A percentile compares a stretch with the other conserved stretches of the same genome.
Conservation (phyloP, 1,140 invertebrate species). For the Panagrolaimus sp. region DNA sequence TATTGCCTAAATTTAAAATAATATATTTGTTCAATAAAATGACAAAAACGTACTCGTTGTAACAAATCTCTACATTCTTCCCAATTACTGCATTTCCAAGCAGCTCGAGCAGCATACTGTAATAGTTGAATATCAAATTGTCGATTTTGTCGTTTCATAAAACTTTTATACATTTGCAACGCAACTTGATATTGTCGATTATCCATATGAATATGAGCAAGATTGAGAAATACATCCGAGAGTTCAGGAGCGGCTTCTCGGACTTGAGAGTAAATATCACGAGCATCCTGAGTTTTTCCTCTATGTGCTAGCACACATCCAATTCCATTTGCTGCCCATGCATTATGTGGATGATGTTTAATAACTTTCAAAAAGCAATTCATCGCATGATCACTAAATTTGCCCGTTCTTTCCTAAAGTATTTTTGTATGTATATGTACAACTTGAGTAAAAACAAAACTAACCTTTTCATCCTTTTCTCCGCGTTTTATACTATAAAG, state of each 20-base stretch:
- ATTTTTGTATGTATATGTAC: neutral
- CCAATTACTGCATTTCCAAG: neutral
- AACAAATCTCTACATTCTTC: neutral
- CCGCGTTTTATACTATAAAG: neutral
- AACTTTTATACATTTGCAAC: neutral
- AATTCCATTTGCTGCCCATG: slow-evolving; percentile 4
- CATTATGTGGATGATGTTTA: neutral
- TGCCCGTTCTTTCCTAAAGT: neutral
- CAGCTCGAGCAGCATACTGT: neutral
- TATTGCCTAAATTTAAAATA: too few relatives aligned
- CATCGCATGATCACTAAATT: slow-evolving; percentile 1
- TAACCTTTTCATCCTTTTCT: slow-evolving; percentile 4
- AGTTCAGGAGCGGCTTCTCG: neutral
- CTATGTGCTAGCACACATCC: neutral
- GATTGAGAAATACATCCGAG: neutral
- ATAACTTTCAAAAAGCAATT: slow-evolving; percentile 8
- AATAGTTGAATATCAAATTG: neutral
- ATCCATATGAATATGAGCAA: slow-evolving; percentile 2
- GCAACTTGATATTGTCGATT: neutral
- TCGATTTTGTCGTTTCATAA: neutral
- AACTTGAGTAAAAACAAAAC: neutral
- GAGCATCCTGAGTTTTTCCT: neutral
- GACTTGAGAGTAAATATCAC: slow-evolving; percentile 7
- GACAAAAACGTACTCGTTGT: neutral
- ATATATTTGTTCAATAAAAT: too few relatives aligned